Evolutionary conservation across 2,888 invertebrate genomes (phyloP).

Genomic region (Callinectes sapidus): DNA sequence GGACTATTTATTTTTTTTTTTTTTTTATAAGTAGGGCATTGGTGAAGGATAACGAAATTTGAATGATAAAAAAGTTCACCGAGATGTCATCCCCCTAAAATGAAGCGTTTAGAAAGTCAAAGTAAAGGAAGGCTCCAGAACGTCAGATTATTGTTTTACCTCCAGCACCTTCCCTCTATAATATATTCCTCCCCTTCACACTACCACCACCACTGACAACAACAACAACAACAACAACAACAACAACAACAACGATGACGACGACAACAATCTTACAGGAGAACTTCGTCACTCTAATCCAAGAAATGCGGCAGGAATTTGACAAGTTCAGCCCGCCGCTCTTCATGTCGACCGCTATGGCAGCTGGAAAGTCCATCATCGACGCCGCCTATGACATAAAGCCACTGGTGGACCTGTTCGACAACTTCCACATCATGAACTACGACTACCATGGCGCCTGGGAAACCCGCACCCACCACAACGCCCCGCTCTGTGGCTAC

Average conservation of each 20-base stretch:
- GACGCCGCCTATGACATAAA: slow-evolving; percentile 81
- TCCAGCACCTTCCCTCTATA: not conserved
- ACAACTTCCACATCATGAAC: slow-evolving; percentile 84
- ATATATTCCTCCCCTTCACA: not conserved
- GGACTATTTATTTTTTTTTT: not conserved
- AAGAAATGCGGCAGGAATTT: slow-evolving; percentile 78
- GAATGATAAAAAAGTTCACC: not conserved
- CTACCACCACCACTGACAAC: not conserved
- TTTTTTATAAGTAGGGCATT: not conserved
- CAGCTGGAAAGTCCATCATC: slow-evolving; percentile 77
- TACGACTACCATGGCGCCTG: slow-evolving; percentile 85
- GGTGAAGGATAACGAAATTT: not conserved
- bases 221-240: no score
- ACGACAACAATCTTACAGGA: slow-evolving; percentile 73
- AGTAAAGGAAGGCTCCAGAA: not conserved
- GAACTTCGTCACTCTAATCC: slow-evolving; percentile 79
- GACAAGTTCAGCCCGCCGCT: slow-evolving; percentile 79
- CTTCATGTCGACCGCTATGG: slow-evolving; percentile 81
- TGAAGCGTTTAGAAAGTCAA: not conserved
- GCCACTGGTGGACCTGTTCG: slow-evolving; percentile 78
- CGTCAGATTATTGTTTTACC: not conserved
- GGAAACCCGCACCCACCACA: slow-evolving; percentile 82
- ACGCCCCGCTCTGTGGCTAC: slow-evolving; percentile 81
- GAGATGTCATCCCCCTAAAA: not conserved
- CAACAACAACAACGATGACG: no score